These are phyloP conservation scores for Lycia hirtaria DNA, from an alignment of 2,888 invertebrate species.

Conservation along the genomic window DNA sequence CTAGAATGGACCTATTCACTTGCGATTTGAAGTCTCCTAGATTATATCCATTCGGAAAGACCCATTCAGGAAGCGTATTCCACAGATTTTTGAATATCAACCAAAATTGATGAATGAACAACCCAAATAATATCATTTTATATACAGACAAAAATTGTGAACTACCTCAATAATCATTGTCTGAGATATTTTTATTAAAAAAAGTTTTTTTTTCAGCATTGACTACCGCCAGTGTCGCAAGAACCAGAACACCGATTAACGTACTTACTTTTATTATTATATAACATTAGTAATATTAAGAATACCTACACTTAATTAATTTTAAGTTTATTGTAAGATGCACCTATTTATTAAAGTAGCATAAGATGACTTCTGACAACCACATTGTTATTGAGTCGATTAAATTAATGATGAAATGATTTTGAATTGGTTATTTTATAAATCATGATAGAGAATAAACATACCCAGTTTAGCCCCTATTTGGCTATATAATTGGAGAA, in stretches of 20 bases:
- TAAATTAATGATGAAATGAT: conserved; percentile 13
- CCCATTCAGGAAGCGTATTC: too few relatives aligned
- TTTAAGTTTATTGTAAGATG: conserved; percentile 44
- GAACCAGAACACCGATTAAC: not conserved
- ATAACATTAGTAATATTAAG: conserved; percentile 19
- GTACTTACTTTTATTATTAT: conserved; percentile 18
- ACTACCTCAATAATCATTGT: not conserved
- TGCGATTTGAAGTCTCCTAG: too few relatives aligned
- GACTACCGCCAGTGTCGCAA: conserved; percentile 4
- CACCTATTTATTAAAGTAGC: conserved; percentile 29
- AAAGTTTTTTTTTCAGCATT: conserved; percentile 18
- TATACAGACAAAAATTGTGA: not conserved
- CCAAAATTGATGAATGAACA: too few relatives aligned
- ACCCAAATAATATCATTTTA: too few relatives aligned
- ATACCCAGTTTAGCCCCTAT: not conserved
- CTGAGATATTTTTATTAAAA: not conserved
- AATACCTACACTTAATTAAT: conserved; percentile 49
- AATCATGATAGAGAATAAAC: too few relatives aligned
- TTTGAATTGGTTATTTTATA: conserved; percentile 1
- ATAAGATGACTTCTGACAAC: conserved; percentile 13
- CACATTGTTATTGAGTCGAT: conserved; percentile 12
- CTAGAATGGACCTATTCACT: too few relatives aligned
- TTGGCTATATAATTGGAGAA: too few relatives aligned
- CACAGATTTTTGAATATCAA: too few relatives aligned
- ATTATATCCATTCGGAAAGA: too few relatives aligned